Base-by-base conservation (phyloP, 1,140 invertebrate genomes). In the Aphelenchoides fujianensis region DNA sequence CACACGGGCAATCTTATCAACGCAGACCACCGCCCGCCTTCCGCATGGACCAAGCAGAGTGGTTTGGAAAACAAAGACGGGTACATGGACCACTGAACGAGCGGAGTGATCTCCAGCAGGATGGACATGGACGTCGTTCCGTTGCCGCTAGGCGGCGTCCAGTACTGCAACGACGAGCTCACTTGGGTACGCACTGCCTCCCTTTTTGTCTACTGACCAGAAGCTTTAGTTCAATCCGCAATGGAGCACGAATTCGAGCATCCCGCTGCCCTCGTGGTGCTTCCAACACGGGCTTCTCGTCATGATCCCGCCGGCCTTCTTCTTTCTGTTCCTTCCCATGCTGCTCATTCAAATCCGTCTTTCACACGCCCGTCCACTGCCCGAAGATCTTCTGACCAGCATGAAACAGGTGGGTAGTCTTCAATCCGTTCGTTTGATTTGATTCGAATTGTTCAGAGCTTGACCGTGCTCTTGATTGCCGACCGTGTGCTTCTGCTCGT, bases 201-300 rank as follows among this genome's bases (percentile, higher is more conserved):
- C 12, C 12, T 16, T 16, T 48, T 48, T 16, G 41, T 48, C 23
- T 12, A 48, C 12, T 16, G 23, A 48, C 41, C 12, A 48, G 23
- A 48, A 48, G n/a, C 12, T 48, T 48, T 48, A 48, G 41, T 48
- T 48, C 23, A 23, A 16, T 48, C 41, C 41, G 12, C 12, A 16
- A 12, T 12, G 23, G 12, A 48, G 41, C 23, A 48, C 41, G 23
- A 48, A 48, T 48, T 48, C 41, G 23, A 48, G 12, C 12, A 48
- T 48, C 12, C 41, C 41, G 23, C 23, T 48, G 23, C 41, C 41
- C 5, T 7, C 67, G 28, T 67, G 53, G 69, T 77, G 75, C 41
- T 69, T 77, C 27, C 71, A 75, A 61, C 75, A 77, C 63, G 72
- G 74, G 9, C 55, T 77, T 27, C 30, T 77, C 31, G 63, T 59